These are phyloP conservation scores for Erpobdella octoculata DNA, from an alignment of 2,888 invertebrate species.

Conservation along the genomic window DNA sequence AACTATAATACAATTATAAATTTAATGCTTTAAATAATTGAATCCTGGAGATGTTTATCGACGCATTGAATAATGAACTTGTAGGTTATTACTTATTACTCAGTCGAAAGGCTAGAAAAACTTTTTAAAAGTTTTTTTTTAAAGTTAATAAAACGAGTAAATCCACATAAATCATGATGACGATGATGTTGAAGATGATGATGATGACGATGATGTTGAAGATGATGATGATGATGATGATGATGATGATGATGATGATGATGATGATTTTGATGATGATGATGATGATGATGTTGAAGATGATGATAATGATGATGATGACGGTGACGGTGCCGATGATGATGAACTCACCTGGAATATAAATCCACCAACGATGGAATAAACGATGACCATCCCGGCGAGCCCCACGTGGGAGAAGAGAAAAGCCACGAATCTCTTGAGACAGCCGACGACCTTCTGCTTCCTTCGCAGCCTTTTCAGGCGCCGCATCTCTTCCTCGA, in stretches of 20 bases:
- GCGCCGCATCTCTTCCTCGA: constrained; percentile 34
- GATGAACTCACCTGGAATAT: constrained; percentile 62
- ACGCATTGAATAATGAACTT: too few relatives aligned
- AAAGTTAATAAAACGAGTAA: too few relatives aligned
- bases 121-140: too few relatives aligned
- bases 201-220: neutral
- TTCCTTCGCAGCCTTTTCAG: constrained; percentile 33
- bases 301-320: neutral
- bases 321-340: neutral
- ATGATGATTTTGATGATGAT: neutral
- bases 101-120: too few relatives aligned
- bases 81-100: too few relatives aligned
- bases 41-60: too few relatives aligned
- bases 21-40: too few relatives aligned
- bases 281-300: neutral
- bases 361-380: constrained; percentile 81
- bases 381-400: constrained; percentile 71
- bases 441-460: constrained; percentile 46
- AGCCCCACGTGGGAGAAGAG: constrained; percentile 88
- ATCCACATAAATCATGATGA: too few relatives aligned
- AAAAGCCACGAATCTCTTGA: constrained; percentile 71
- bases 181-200: neutral
- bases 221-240: constrained; percentile 3
- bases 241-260: neutral
- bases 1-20: too few relatives aligned